A percentile compares a stretch with the other conserved stretches of the same genome.
Evolutionary conservation across 2,113 vertebrate genomes (phyloP).

Genomic region (Silurus meridionalis): DNA sequence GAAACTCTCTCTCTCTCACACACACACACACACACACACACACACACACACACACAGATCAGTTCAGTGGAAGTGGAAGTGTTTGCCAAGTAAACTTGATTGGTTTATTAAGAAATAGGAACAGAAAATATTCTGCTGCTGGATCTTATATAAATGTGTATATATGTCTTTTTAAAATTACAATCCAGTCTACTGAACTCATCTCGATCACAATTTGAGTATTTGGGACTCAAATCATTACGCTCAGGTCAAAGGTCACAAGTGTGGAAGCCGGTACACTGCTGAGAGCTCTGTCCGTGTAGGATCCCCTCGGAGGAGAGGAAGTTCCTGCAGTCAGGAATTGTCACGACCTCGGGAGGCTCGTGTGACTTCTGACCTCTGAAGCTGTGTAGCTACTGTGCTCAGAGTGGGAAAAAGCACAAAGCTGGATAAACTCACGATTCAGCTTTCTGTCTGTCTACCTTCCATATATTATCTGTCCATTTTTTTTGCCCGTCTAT

Average conservation of each 20-base stretch:
- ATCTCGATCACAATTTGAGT: not conserved
- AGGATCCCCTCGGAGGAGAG: conserved; percentile 13
- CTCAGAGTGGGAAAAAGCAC: not conserved
- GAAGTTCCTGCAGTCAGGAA: conserved; percentile 48
- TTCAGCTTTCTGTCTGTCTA: not conserved
- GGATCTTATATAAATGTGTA: no score
- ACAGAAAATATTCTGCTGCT: no score
- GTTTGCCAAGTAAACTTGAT: not conserved
- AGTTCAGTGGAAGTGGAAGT: not conserved
- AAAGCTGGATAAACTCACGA: not conserved
- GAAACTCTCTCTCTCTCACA: conserved; percentile 7
- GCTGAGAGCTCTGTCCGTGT: not conserved
- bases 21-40: not conserved
- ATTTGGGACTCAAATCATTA: not conserved
- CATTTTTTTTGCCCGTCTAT: not conserved
- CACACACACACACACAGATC: not conserved
- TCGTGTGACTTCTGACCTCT: conserved; percentile 33
- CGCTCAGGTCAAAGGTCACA: conserved; percentile 6
- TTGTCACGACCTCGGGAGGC: conserved; percentile 38
- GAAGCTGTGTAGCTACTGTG: not conserved
- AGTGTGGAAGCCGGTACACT: not conserved
- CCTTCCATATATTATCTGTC: not conserved
- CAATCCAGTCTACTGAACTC: not conserved
- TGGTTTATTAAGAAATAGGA: not conserved
- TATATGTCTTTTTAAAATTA: no score